These are phyloP conservation scores for Byasa hedistus DNA, from an alignment of 2,888 invertebrate genomes.

Conservation along the genomic window DNA sequence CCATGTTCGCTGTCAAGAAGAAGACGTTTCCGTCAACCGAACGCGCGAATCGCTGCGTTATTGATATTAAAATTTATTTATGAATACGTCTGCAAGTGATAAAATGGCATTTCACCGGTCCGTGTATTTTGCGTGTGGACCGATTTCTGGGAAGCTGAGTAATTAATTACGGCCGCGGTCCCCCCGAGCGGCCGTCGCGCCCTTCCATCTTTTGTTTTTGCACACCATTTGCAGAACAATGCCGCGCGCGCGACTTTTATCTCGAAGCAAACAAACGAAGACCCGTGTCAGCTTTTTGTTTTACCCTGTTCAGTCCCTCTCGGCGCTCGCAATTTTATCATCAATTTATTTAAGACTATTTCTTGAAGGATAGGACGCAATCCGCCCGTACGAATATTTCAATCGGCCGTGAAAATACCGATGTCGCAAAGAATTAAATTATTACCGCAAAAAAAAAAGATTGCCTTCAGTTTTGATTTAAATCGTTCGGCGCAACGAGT, in stretches of 20 bases:
- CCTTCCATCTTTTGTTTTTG: conserved; percentile 64
- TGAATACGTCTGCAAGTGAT: conserved; percentile 59
- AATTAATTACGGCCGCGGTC: conserved; percentile 72
- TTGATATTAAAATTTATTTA: conserved; percentile 57
- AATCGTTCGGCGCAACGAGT: conserved; percentile 8
- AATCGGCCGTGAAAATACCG: conserved; percentile 44
- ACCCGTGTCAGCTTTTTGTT: conserved; percentile 56
- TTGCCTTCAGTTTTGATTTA: conserved; percentile 25
- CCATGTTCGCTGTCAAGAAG: conserved; percentile 31
- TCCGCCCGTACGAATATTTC: conserved; percentile 47
- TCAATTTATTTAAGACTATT: conserved; percentile 57
- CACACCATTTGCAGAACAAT: conserved; percentile 71
- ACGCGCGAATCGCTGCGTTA: conserved; percentile 31
- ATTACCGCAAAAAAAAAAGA: conserved; percentile 6
- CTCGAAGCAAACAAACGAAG: conserved; percentile 61
- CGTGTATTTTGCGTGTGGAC: conserved; percentile 56
- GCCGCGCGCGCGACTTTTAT: conserved; percentile 65
- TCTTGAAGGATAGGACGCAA: conserved; percentile 47
- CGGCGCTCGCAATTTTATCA: conserved; percentile 46
- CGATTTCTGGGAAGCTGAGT: conserved; percentile 69
- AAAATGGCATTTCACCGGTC: conserved; percentile 60
- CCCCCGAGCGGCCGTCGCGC: conserved; percentile 41
- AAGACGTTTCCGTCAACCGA: conserved; percentile 44
- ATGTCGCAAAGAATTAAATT: conserved; percentile 38
- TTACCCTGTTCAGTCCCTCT: conserved; percentile 41